Base-by-base conservation (phyloP, 1,140 invertebrate genomes). In the Eulimnadia texana region DNA sequence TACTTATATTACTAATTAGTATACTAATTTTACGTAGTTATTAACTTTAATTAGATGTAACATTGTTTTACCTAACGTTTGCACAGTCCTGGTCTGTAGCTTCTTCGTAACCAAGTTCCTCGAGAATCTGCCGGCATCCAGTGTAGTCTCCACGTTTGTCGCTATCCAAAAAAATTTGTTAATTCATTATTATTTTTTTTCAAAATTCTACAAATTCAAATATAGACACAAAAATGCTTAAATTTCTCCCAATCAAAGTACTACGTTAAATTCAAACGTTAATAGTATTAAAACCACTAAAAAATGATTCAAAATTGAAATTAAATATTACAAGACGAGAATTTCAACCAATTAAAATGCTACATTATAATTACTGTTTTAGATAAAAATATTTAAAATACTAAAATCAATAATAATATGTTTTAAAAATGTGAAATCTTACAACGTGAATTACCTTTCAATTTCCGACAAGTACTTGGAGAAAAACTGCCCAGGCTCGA, bases 381-480 rank as follows among this genome's bases (percentile, higher is more conserved):
- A n/a, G n/a, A n/a, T n/a, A n/a, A n/a, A n/a, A n/a, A n/a, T n/a
- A n/a, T n/a, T n/a, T n/a, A n/a, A n/a, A n/a, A n/a, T n/a, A n/a
- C n/a, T n/a, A n/a, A n/a, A n/a, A n/a, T n/a, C n/a, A n/a, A n/a
- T n/a, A n/a, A n/a, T n/a, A n/a, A n/a, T n/a, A n/a, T n/a, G n/a
- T n/a, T 58, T 9, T 16, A 3, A 56, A 53, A n/a, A 56, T 20
- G 11, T 66, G 28, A 11, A 53, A 9, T 20, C n/a, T n/a, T n/a
- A n/a, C n/a, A n/a, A n/a, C n/a, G n/a, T n/a, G 28, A 72, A 70
- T 72, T 70, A 85, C 84, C 77, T 85, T 74, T 98, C 94, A 60
- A 99, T 96, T 78, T 97, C 93, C 0, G 94, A 98, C 1, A 99
- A 87, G 72, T 91, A 97, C 82, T 97, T 96, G 0, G 95, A 98